phyloP scores from a whole-genome alignment of 30 jellyfish, hydroid and myxozoan genomes.

The Clytia hemisphaerica region DNA sequence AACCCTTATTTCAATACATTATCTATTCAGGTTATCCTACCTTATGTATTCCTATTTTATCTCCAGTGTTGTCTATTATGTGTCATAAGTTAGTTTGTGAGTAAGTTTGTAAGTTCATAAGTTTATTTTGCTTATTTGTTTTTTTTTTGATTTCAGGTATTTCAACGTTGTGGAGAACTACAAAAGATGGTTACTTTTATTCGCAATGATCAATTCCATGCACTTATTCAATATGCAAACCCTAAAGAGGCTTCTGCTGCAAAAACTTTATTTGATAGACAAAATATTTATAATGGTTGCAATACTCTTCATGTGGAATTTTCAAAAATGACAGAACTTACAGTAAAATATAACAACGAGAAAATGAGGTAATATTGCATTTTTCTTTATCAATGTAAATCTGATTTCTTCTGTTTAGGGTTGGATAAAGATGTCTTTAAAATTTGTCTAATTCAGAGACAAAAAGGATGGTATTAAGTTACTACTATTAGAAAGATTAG shows the following conservation, averaged over 20 bases:
- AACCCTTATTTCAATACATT: no score
- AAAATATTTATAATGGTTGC: constrained; percentile 95
- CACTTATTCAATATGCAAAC: constrained; percentile 75
- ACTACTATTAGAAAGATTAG: not conserved
- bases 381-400: no score
- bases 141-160: constrained; percentile 49
- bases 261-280: constrained; percentile 63
- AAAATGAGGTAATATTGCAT: constrained; percentile 75
- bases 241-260: constrained; percentile 47
- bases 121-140: not conserved
- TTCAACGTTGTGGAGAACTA: constrained; percentile 70
- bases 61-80: no score
- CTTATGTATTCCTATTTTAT: no score
- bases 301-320: constrained; percentile 82
- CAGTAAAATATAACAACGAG: constrained; percentile 80
- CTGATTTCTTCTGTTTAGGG: no score
- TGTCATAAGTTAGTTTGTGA: no score
- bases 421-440: no score
- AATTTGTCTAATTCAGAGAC: no score
- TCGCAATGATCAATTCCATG: constrained; percentile 93
- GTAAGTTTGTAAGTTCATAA: no score
- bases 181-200: constrained; percentile 88
- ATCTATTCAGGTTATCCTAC: no score
- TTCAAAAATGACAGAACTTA: constrained; percentile 72
- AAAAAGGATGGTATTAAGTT: not conserved